These are phyloP conservation scores for Cercopithecus mona DNA, from an alignment of 2,113 vertebrate genomes.

Conservation along the genomic window DNA sequence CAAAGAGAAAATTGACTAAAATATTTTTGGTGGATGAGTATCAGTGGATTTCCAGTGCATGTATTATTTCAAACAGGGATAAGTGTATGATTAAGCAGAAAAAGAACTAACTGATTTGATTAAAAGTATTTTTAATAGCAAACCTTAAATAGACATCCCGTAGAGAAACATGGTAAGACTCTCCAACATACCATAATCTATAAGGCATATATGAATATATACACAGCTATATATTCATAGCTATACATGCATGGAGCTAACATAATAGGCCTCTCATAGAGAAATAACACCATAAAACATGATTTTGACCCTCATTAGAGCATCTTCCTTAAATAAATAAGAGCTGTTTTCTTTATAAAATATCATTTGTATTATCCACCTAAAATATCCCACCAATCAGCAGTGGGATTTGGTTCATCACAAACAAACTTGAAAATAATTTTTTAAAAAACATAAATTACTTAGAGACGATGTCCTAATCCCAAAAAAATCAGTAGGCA, in stretches of 20 bases:
- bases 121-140: constrained; percentile 28
- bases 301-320: not conserved
- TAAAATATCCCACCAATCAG: not conserved
- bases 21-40: constrained; percentile 38
- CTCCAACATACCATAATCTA: not conserved
- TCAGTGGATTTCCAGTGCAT: constrained; percentile 38
- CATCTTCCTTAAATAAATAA: not conserved
- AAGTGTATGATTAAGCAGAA: constrained; percentile 37
- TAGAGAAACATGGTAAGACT: constrained; percentile 5
- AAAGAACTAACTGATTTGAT: constrained; percentile 31
- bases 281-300: not conserved
- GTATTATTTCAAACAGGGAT: constrained; percentile 41
- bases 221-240: not conserved
- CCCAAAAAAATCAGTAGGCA: not conserved
- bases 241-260: not conserved
- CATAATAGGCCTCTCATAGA: not conserved
- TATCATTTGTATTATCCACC: not conserved
- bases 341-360: not conserved
- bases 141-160: constrained; percentile 8
- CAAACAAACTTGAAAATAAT: not conserved
- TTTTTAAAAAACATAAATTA: not conserved
- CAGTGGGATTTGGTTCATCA: not conserved
- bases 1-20: constrained; percentile 60
- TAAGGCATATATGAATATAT: not conserved
- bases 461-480: not conserved